A percentile compares a stretch with the other conserved stretches of the same genome.
Evolutionary conservation across 2,888 invertebrate species (phyloP).

Genomic region (Rotaria sp.): DNA sequence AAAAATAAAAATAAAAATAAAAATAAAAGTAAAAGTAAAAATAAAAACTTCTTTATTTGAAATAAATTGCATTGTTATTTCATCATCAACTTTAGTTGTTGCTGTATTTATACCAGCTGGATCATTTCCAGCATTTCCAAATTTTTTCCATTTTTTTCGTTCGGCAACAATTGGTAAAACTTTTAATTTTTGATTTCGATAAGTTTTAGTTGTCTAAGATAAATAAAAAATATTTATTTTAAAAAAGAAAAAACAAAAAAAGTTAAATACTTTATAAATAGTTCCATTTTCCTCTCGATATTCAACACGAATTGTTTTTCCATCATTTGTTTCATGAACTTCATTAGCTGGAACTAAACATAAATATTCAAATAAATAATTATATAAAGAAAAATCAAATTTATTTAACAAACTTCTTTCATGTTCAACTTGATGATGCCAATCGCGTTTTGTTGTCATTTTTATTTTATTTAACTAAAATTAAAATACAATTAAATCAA

Average conservation of each 20-base stretch:
- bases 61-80: conserved; percentile 75
- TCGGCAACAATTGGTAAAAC: conserved; percentile 73
- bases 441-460: conserved; percentile 1
- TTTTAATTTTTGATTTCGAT: conserved; percentile 80
- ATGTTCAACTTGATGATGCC: conserved; percentile 17
- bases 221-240: not conserved
- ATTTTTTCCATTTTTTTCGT: conserved; percentile 88
- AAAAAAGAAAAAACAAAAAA: not conserved
- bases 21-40: not conserved
- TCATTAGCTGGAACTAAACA: conserved; percentile 14
- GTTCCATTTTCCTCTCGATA: conserved; percentile 11
- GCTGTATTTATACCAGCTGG: conserved; percentile 94
- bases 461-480: not conserved
- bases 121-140: conserved; percentile 80
- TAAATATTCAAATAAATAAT: not conserved
- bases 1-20: not conserved
- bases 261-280: not conserved
- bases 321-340: not conserved
- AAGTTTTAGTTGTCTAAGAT: conserved; percentile 63
- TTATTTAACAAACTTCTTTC: not conserved
- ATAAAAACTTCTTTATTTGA: conserved; percentile 53
- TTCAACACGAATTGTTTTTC: conserved; percentile 23
- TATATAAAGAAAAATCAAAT: not conserved
- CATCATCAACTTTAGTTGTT: conserved; percentile 91
- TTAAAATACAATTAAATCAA: not conserved